Base-by-base conservation (phyloP, 2,888 invertebrate species). In the Polyploca ridens region DNA sequence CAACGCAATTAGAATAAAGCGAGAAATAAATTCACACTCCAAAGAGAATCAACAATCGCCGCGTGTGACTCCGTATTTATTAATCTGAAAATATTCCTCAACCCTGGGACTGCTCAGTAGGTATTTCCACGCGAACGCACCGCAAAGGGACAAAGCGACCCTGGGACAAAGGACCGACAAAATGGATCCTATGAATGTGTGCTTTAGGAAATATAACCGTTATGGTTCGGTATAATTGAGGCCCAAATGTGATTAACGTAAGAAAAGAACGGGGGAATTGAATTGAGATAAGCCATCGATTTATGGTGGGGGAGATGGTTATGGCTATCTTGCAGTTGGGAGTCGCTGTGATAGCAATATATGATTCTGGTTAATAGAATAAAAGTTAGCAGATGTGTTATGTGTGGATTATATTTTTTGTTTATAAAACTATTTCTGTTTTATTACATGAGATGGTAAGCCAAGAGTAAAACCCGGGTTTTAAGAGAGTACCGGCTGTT, bases 121-220 rank as follows among this genome's bases (percentile, higher is more conserved):
- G 73, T 75, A 73, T 78, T 79, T 79, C 71, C 77, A 69, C 72
- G 69, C 71, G 74, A 78, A 65, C 66, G 76, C 65, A 64, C 70
- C 68, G 70, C 72, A 74, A 77, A 79, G 72, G 80, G 77, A 81
- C 77, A 78, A 82, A 82, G 69, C 33, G 66, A 61, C 27, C 64
- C 61, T 8, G 75, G 79, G 71, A 76, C 76, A 82, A 78, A 81
- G 72, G 72, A 66, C 66, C 54, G 54, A 19, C 71, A 66, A 76
- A 77, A 77, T 72, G 74, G 74, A 64, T 75, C 72, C 68, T 66
- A 72, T 72, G 76, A 73, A 78, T 79, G 72, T 72, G 62, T 66
- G 66, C 67, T 66, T 62, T 68, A 67, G 66, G 61, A 66, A 70
- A 70, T 71, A 73, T 74, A 19, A 63, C 64, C 65, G 63, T 69